Evolutionary conservation across 2,888 invertebrate genomes (phyloP).

Genomic region (Pachycephus smyrnensis): DNA sequence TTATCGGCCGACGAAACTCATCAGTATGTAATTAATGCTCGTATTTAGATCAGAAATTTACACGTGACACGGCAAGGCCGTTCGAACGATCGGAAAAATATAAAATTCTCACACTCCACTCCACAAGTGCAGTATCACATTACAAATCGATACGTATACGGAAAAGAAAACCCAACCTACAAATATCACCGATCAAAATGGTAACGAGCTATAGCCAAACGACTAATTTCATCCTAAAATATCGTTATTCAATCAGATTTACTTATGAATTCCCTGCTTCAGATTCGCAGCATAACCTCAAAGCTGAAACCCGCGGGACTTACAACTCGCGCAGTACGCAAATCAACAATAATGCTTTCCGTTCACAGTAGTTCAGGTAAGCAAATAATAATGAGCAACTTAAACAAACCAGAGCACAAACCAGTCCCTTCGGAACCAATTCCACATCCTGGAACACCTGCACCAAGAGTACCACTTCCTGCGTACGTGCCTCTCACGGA

Average conservation of each 20-base stretch:
- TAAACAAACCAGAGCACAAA: neutral
- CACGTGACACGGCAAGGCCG: neutral
- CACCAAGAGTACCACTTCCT: neutral
- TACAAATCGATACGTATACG: neutral
- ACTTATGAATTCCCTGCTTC: neutral
- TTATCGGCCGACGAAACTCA: neutral
- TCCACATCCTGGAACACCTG: neutral
- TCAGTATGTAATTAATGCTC: neutral
- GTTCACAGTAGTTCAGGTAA: constrained; percentile 1
- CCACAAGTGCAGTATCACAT: neutral
- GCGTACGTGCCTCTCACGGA: neutral
- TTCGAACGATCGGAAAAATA: neutral
- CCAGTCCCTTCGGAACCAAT: neutral
- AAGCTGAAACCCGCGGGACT: neutral
- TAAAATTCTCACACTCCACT: neutral
- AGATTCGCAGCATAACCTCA: neutral
- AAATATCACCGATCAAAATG: neutral
- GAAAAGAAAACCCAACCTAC: neutral
- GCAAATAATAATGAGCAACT: neutral
- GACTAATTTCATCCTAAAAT: neutral
- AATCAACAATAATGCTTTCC: neutral
- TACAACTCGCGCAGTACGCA: neutral
- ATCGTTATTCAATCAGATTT: neutral
- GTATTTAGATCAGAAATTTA: neutral
- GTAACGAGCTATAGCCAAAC: neutral